A percentile compares a stretch with the other conserved stretches of the same genome.
phyloP scores from a whole-genome alignment of 2,888 invertebrate species.

The Phyllotreta striolata region DNA sequence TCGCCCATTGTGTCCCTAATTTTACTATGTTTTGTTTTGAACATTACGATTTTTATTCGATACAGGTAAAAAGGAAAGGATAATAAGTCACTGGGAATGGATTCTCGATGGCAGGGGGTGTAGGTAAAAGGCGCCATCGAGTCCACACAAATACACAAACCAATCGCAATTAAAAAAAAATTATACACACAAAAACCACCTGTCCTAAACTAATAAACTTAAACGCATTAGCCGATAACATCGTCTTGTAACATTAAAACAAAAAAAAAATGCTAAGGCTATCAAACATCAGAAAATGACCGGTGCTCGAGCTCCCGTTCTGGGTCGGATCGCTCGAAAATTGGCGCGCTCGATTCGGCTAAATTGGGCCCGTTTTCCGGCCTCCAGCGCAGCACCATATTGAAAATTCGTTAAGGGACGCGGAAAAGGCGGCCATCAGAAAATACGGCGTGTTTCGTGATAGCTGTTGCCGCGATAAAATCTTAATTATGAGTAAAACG shows the following conservation, averaged over 20 bases:
- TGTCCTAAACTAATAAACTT: too few relatives aligned
- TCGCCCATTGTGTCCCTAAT: slow-evolving; percentile 24
- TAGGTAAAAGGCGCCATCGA: background rate
- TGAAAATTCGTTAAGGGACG: slow-evolving; percentile 59
- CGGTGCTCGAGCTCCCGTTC: background rate
- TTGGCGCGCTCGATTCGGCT: slow-evolving; percentile 26
- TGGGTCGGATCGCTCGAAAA: slow-evolving; percentile 10
- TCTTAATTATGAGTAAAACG: slow-evolving; percentile 63
- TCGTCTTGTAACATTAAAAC: slow-evolving; percentile 10
- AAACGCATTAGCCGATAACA: slow-evolving; percentile 10
- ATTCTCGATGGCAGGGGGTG: slow-evolving; percentile 4
- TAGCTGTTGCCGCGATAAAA: slow-evolving; percentile 56
- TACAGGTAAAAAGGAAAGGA: slow-evolving; percentile 17
- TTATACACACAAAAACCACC: too few relatives aligned
- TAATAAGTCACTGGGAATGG: slow-evolving; percentile 6
- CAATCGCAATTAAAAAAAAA: too few relatives aligned
- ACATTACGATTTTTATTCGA: slow-evolving; percentile 19
- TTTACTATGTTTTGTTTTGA: slow-evolving; percentile 24
- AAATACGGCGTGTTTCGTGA: slow-evolving; percentile 57
- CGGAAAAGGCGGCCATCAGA: slow-evolving; percentile 49
- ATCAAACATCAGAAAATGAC: too few relatives aligned
- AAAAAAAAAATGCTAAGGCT: background rate
- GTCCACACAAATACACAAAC: too few relatives aligned
- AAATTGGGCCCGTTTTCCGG: too few relatives aligned
- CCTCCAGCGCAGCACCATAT: slow-evolving; percentile 55